Base-by-base conservation (phyloP, 2,888 invertebrate genomes). In the Rugalucina vietnamica region DNA sequence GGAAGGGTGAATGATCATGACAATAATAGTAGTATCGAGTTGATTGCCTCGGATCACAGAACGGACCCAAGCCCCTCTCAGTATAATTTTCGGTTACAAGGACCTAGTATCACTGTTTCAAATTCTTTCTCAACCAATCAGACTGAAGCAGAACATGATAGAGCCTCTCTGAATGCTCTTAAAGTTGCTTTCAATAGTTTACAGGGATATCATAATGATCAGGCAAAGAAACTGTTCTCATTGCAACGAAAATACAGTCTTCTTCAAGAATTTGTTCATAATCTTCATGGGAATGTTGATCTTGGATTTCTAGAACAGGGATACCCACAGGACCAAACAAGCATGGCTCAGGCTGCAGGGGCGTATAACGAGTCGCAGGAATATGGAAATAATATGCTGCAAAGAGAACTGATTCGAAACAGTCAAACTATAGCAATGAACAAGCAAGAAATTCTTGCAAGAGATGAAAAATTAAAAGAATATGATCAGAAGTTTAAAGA, bases 171-270 rank as follows among this genome's bases (percentile, higher is more conserved):
- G 29, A 90, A 89, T 82, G 92, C 91, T 14, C 82, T 92, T 18
- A 86, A 88, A 69, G 88, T 88, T 8, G 92, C 91, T n/a, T 91
- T 90, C 76, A 78, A 72, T 12, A 87, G 89, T 60, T 80, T 92
- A 74, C 90, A 91, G 73, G 88, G 89, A 76, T 87, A 89, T n/a
- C 87, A 88, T 72, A 90, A 90, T 85, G 90, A 89, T 27, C 60
- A 82, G 50, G 76, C 78, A 10, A 80, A 54, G 43, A 79, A 78
- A 32, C 29, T 69, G 24, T 79, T 81, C 27, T 57, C 85, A 14
- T 24, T 57, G 36, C 76, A 83, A 24, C 78, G 34, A 76, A 77
- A 84, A 57, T 82, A 76, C 27, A 36, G 37, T 37, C 78, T 84
- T 49, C 76, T 82, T 37, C 80, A 73, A 39, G 54, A 74, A 18